Percentiles rank a stretch among this genome's conserved stretches.
phyloP scores from a whole-genome alignment of 2,888 invertebrate species.

The Mimas tiliae region DNA sequence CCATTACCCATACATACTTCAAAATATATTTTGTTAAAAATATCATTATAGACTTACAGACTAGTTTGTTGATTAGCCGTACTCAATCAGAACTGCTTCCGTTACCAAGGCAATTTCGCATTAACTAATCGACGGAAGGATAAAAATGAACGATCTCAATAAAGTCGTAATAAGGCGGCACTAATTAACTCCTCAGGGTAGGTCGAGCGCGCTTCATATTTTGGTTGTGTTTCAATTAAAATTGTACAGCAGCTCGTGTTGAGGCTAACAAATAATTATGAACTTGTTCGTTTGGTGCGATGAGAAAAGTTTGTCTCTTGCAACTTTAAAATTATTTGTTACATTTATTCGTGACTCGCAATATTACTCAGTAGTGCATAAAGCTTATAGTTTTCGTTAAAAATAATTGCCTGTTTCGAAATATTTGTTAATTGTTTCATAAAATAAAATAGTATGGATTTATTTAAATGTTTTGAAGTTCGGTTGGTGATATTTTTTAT shows the following conservation, averaged over 20 bases:
- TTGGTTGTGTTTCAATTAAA: conserved; percentile 73
- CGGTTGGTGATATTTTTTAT: too few relatives aligned
- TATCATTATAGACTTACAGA: not conserved
- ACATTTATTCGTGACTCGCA: conserved; percentile 34
- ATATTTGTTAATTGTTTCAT: not conserved
- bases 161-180: conserved; percentile 36
- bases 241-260: conserved; percentile 56
- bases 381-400: conserved; percentile 5
- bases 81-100: conserved; percentile 1
- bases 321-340: conserved; percentile 55
- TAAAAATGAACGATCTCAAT: conserved; percentile 21
- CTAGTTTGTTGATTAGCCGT: not conserved
- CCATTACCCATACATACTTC: not conserved
- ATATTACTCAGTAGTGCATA: conserved; percentile 13
- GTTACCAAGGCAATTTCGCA: conserved; percentile 38
- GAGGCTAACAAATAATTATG: conserved; percentile 73
- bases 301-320: conserved; percentile 68
- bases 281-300: conserved; percentile 66
- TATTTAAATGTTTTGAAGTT: too few relatives aligned
- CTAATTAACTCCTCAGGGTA: conserved; percentile 56
- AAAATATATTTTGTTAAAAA: not conserved
- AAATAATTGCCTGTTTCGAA: conserved; percentile 3
- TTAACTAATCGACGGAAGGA: conserved; percentile 27
- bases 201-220: conserved; percentile 65
- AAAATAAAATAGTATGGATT: not conserved